A percentile compares a stretch with the other conserved stretches of the same genome.
Conservation (phyloP, 2,888 invertebrate genomes). For the Mimumesa dahlbomi region DNA sequence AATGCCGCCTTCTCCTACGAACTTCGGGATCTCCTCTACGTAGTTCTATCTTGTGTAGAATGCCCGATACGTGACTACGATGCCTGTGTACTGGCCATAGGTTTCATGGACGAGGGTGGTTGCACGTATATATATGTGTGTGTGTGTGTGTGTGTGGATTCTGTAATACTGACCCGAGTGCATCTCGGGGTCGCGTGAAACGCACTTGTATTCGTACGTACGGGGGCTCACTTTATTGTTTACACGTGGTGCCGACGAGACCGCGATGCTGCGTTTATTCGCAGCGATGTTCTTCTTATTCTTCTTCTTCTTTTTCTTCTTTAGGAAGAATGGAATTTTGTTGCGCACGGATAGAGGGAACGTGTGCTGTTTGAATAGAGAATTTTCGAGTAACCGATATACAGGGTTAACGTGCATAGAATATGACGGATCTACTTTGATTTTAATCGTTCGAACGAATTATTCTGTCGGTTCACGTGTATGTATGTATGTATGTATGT, state of each 20-base stretch:
- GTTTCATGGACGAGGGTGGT: neutral
- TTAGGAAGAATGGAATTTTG: conserved; percentile 9
- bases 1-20: conserved; percentile 42
- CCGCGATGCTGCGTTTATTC: conserved; percentile 37
- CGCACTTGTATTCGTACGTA: conserved; percentile 28
- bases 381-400: no score
- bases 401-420: no score
- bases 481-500: no score
- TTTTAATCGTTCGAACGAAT: neutral
- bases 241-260: conserved; percentile 33
- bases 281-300: conserved; percentile 20
- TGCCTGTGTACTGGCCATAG: neutral
- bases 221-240: conserved; percentile 49
- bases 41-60: conserved; percentile 21
- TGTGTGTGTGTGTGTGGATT: conserved; percentile 8
- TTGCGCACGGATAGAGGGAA: conserved; percentile 31
- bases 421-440: neutral
- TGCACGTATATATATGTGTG: no score
- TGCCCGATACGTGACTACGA: conserved; percentile 34
- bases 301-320: no score
- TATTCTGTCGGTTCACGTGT: neutral
- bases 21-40: conserved; percentile 1
- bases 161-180: conserved; percentile 41
- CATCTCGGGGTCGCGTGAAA: conserved; percentile 38
- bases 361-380: no score